phyloP scores from a whole-genome alignment of 2,888 invertebrate species.

The Scrobipalpa atriplicella region DNA sequence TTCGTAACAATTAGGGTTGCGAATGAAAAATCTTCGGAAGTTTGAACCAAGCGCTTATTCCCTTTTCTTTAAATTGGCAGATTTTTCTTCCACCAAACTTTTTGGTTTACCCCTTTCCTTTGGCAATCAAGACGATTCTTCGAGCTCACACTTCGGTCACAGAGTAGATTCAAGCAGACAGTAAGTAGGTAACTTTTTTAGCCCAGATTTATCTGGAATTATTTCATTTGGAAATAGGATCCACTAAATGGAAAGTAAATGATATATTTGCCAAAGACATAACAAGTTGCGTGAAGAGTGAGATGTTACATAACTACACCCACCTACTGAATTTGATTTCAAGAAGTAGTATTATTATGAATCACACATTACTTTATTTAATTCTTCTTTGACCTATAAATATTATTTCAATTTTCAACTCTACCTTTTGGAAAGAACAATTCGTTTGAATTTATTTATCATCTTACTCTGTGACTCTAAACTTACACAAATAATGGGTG shows the following conservation, averaged over 20 bases:
- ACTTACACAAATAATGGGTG: constrained; percentile 71
- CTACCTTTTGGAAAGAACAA: too few relatives aligned
- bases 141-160: constrained; percentile 48
- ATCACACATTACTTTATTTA: too few relatives aligned
- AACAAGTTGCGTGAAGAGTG: too few relatives aligned
- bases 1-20: constrained; percentile 77
- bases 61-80: constrained; percentile 74
- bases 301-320: too few relatives aligned
- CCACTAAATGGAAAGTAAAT: too few relatives aligned
- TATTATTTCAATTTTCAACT: too few relatives aligned
- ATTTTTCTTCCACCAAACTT: constrained; percentile 76
- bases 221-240: too few relatives aligned
- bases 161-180: constrained; percentile 40
- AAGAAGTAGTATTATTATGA: too few relatives aligned
- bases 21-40: constrained; percentile 80
- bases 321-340: too few relatives aligned
- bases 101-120: constrained; percentile 79
- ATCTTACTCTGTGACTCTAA: constrained; percentile 5
- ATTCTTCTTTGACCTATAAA: too few relatives aligned
- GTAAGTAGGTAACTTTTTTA: not conserved
- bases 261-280: too few relatives aligned
- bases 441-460: not conserved
- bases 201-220: too few relatives aligned
- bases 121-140: constrained; percentile 70
- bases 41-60: constrained; percentile 61